Base-by-base conservation (phyloP, 1,140 invertebrate genomes). In the Trigoniulus corallinus region DNA sequence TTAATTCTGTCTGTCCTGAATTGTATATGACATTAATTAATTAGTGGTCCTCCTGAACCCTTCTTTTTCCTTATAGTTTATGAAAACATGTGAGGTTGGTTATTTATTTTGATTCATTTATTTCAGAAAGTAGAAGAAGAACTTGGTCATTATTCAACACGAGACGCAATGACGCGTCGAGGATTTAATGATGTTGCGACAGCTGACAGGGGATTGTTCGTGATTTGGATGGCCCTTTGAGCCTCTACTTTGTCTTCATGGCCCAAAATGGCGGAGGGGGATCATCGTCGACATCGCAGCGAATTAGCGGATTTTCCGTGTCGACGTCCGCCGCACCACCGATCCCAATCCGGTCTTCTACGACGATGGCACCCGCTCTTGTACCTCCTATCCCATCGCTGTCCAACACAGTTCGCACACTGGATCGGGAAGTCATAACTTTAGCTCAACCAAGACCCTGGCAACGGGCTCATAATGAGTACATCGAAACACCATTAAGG, bases 401-500 rank as follows among this genome's bases (percentile, higher is more conserved):
- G 54, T 53, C 63, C 67, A 56, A 62, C 69, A 53, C 57, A 10
- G 10, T 26, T 27, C 40, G 40, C 26, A 23, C 15, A 7, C 29
- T 34, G 29, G 15, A 34, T 34, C 29, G 7, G 21, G 47, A 26
- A 54, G 39, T 79, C 54, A 64, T 66, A 47, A 56, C 59, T 7
- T 73, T 85, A 61, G 70, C 76, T 57, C 74, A 77, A 61, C 84
- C 83, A 43, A 71, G 82, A 58, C 82, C 83, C 37, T 75, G 72
- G 61, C 81, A 84, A 64, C 71, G 84, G 55, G 72, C 76, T 59
- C 75, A 74, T 62, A 88, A 88, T 72, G 81, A 84, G 61, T 88
- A 88, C 71, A 82, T 87, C 62, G 84, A 88, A 61, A 82, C 82
- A 52, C 84, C 84, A 56, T 73, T 82, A 55, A 62, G 70, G 58